phyloP scores from a whole-genome alignment of 37 sponge, comb jelly and placozoan species.

The Petrosia ficiformis region DNA sequence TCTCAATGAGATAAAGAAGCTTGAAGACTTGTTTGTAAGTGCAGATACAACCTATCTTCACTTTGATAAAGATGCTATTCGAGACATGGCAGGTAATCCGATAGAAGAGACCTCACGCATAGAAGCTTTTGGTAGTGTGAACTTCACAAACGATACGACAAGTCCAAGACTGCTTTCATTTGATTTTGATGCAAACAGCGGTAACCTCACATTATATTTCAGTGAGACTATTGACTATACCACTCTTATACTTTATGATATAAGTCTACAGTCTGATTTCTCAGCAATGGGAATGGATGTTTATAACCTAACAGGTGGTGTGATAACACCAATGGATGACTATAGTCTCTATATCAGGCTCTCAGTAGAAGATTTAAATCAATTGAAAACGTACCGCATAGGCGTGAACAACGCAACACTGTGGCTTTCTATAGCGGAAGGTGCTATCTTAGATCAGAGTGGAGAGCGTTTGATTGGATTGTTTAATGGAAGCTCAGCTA shows the following conservation, averaged over 20 bases:
- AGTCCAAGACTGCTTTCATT: conserved; percentile 58
- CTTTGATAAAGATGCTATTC: conserved; percentile 41
- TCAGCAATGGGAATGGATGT: conserved; percentile 17
- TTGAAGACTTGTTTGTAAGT: conserved; percentile 55
- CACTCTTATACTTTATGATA: conserved; percentile 42
- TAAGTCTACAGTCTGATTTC: conserved; percentile 61
- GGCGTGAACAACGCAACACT: conserved; percentile 35
- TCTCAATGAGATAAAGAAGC: conserved; percentile 78
- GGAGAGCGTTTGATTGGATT: conserved; percentile 30
- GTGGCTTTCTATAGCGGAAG: conserved; percentile 53
- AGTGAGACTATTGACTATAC: conserved; percentile 79
- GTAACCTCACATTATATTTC: conserved; percentile 65
- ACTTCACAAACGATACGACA: conserved; percentile 60
- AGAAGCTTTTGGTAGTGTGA: conserved; percentile 33
- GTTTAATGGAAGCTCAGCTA: conserved; percentile 37
- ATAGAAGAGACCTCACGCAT: conserved; percentile 9
- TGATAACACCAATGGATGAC: conserved; percentile 38
- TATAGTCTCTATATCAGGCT: conserved; percentile 41
- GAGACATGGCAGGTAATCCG: conserved; percentile 73
- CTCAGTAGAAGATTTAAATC: conserved; percentile 51
- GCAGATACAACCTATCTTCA: conserved; percentile 41
- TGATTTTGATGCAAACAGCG: conserved; percentile 78
- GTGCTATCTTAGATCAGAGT: conserved; percentile 63
- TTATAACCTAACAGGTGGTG: conserved; percentile 50
- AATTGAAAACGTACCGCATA: conserved; percentile 68